A percentile compares a stretch with the other conserved stretches of the same genome.
Evolutionary conservation across 2,113 vertebrate species (phyloP).

Genomic region (Urocynchramus pylzowi): DNA sequence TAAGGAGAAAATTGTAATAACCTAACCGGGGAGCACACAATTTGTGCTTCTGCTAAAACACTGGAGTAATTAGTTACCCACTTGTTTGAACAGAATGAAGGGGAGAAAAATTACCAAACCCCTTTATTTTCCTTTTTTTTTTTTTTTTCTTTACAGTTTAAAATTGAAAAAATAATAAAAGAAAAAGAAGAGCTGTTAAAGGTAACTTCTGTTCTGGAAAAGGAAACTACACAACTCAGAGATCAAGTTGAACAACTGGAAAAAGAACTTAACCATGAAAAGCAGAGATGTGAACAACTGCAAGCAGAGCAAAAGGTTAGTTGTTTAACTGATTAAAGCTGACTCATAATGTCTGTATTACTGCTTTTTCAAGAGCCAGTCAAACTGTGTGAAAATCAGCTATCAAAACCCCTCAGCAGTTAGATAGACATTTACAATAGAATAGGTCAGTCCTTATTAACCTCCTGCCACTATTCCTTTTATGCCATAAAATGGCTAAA

Average conservation of each 20-base stretch:
- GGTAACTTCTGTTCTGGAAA: constrained; percentile 80
- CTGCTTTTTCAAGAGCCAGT: constrained; percentile 25
- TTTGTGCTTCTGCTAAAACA: not conserved
- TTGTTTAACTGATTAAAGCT: constrained; percentile 34
- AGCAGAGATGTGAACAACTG: constrained; percentile 79
- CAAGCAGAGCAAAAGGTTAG: constrained; percentile 87
- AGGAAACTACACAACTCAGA: constrained; percentile 84
- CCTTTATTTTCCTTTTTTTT: not conserved
- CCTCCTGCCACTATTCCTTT: constrained; percentile 55
- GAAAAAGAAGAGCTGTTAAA: constrained; percentile 91
- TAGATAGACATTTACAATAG: constrained; percentile 44
- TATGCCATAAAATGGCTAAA: constrained; percentile 66
- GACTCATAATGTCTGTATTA: not conserved
- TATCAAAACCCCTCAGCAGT: constrained; percentile 27
- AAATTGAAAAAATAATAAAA: constrained; percentile 90
- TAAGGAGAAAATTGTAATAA: not conserved
- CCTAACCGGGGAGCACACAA: not conserved
- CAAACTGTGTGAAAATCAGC: constrained; percentile 28
- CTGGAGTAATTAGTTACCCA: not conserved
- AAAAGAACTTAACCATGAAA: constrained; percentile 80
- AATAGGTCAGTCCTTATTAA: constrained; percentile 61
- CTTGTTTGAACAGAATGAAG: not conserved
- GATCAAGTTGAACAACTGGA: constrained; percentile 82
- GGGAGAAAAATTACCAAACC: not conserved
- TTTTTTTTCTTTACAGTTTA: constrained; percentile 78